A percentile compares a stretch with the other conserved stretches of the same genome.
Evolutionary conservation across 2,888 invertebrate genomes (phyloP).

Genomic region (Scrobipalpa atriplicella): DNA sequence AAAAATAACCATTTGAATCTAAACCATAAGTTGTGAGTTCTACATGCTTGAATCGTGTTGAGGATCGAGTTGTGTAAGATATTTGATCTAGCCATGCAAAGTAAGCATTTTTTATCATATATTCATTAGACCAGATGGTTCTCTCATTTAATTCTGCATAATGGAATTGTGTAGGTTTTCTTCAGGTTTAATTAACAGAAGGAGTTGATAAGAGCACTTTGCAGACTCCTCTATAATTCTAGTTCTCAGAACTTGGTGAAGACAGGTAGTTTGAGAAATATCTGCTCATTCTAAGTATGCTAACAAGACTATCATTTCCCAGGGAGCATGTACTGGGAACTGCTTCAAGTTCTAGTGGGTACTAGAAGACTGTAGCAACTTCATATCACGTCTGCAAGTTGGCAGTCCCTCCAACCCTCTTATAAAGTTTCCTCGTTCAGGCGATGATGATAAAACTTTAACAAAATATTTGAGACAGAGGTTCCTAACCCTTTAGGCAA

Average conservation of each 20-base stretch:
- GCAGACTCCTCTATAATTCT: constrained; percentile 1
- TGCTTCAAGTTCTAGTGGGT: constrained; percentile 9
- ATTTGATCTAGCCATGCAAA: constrained; percentile 35
- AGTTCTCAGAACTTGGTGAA: constrained; percentile 14
- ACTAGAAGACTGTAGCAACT: constrained; percentile 16
- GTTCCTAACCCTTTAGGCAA: background rate
- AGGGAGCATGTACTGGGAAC: background rate
- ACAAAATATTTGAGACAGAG: constrained; percentile 29
- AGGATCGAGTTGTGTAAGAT: background rate
- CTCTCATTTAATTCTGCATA: constrained; percentile 31
- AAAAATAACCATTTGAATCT: constrained; percentile 14
- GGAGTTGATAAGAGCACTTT: constrained; percentile 23
- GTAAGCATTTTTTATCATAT: constrained; percentile 31
- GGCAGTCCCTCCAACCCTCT: constrained; percentile 17
- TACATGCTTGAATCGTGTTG: background rate
- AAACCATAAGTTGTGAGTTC: constrained; percentile 18
- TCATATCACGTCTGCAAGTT: constrained; percentile 13
- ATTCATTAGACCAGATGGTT: constrained; percentile 36
- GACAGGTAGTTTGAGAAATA: background rate
- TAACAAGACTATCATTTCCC: constrained; percentile 2
- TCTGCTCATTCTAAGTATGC: background rate
- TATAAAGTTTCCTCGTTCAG: constrained; percentile 30
- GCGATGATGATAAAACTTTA: constrained; percentile 37
- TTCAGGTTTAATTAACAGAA: constrained; percentile 32
- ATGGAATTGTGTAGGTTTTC: constrained; percentile 29